Percentiles rank a stretch among this genome's conserved stretches.
Conservation (phyloP, 2,888 invertebrate genomes). For the Pseudeuparius sepicola region DNA sequence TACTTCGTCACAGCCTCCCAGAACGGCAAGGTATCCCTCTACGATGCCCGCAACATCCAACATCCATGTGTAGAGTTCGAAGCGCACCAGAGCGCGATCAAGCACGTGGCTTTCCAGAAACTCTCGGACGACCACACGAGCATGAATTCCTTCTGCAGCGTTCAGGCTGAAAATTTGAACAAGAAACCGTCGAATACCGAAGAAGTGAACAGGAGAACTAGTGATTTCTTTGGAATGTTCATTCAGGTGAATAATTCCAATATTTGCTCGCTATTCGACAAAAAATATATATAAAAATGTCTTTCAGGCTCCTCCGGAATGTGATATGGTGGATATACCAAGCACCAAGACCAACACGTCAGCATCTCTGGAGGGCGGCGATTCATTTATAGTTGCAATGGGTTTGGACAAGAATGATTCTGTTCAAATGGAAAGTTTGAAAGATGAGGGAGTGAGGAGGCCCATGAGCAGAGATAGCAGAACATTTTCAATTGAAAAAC, state of each 20-base stretch:
- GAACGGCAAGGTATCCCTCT: slow-evolving; percentile 44
- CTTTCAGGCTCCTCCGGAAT: slow-evolving; percentile 13
- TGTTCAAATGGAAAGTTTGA: slow-evolving; percentile 14
- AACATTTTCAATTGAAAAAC: slow-evolving; percentile 11
- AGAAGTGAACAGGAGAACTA: slow-evolving; percentile 17
- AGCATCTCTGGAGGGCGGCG: slow-evolving; percentile 20
- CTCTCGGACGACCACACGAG: neutral
- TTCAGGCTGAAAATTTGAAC: neutral
- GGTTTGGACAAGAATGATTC: slow-evolving; percentile 25
- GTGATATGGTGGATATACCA: slow-evolving; percentile 13
- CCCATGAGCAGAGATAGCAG: neutral
- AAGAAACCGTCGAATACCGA: slow-evolving; percentile 3
- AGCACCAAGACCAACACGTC: slow-evolving; percentile 8
- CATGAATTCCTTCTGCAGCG: neutral
- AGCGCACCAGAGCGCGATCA: slow-evolving; percentile 44
- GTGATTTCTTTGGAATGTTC: slow-evolving; percentile 25
- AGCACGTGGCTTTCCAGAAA: slow-evolving; percentile 41
- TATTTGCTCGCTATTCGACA: too few species aligned
- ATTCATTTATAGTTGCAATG: slow-evolving; percentile 32
- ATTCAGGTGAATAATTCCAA: too few species aligned
- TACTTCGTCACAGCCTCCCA: slow-evolving; percentile 47
- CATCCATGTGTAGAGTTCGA: slow-evolving; percentile 41
- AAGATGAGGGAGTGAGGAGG: slow-evolving; percentile 4
- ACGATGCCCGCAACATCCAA: slow-evolving; percentile 46
- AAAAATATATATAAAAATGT: too few species aligned